A percentile compares a stretch with the other conserved stretches of the same genome.
Conservation (phyloP, 2,888 invertebrate species). For the Carterocephalus palaemon region DNA sequence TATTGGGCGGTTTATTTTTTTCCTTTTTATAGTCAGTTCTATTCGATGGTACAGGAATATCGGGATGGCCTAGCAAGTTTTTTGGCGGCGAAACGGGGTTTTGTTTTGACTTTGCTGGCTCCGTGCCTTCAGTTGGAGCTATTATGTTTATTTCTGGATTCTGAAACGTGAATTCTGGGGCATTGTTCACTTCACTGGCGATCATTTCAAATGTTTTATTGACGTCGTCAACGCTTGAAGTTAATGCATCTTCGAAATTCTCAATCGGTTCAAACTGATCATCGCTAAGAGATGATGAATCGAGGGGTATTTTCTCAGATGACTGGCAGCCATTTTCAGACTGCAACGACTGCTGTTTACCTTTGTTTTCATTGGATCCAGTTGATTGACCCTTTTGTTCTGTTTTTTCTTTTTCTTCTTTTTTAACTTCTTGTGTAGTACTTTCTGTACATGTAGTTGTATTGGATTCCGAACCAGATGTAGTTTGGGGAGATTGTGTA, state of each 20-base stretch:
- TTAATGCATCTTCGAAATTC: slow-evolving; percentile 68
- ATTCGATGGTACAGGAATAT: slow-evolving; percentile 77
- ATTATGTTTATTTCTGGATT: slow-evolving; percentile 60
- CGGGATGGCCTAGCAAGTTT: slow-evolving; percentile 76
- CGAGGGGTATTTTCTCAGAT: not conserved
- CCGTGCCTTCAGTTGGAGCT: slow-evolving; percentile 50
- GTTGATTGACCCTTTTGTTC: slow-evolving; percentile 41
- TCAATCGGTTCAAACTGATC: slow-evolving; percentile 58
- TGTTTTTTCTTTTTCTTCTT: slow-evolving; percentile 43
- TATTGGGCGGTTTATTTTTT: slow-evolving; percentile 67
- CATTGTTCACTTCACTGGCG: slow-evolving; percentile 45
- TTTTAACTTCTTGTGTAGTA: slow-evolving; percentile 21
- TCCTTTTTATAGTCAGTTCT: slow-evolving; percentile 73
- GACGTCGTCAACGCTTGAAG: slow-evolving; percentile 63
- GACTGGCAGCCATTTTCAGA: slow-evolving; percentile 1
- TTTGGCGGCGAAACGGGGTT: slow-evolving; percentile 69
- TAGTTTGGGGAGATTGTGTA: slow-evolving; percentile 34
- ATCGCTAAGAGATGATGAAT: not conserved
- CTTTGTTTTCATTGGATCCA: slow-evolving; percentile 44
- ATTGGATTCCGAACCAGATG: slow-evolving; percentile 6
- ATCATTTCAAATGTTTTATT: slow-evolving; percentile 69
- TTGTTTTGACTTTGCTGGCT: slow-evolving; percentile 38
- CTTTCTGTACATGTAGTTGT: slow-evolving; percentile 25
- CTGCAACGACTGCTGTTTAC: slow-evolving; percentile 49
- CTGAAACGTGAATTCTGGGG: slow-evolving; percentile 32